phyloP scores from a whole-genome alignment of 2,113 vertebrate species.

The Eudyptes chrysolophus region DNA sequence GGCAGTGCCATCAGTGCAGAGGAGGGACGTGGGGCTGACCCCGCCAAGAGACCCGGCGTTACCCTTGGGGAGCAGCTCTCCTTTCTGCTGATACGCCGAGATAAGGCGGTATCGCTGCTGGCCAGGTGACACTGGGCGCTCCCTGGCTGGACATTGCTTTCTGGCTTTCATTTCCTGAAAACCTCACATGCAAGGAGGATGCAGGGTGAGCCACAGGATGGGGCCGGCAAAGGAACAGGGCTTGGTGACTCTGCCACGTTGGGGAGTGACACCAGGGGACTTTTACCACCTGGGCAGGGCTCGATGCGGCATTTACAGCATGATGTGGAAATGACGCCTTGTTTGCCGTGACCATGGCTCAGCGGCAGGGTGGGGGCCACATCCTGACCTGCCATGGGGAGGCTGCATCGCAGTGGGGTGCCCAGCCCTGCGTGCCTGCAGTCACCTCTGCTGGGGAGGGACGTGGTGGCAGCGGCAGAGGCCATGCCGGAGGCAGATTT shows the following conservation, averaged over 20 bases:
- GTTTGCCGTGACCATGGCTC: neutral
- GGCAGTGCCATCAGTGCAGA: neutral
- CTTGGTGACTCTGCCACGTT: neutral
- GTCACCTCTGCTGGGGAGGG: neutral
- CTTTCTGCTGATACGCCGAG: neutral
- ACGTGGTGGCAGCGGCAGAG: neutral
- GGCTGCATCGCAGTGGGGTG: neutral
- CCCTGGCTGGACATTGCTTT: rapidly evolving
- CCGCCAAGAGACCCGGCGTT: rapidly evolving
- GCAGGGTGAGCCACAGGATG: neutral
- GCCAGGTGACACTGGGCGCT: rapidly evolving
- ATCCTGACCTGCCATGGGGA: neutral
- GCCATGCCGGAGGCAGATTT: neutral
- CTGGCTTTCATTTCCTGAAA: neutral
- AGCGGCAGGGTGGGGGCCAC: rapidly evolving
- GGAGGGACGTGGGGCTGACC: neutral
- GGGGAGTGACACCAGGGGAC: neutral
- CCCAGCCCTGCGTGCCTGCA: neutral
- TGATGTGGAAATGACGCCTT: neutral
- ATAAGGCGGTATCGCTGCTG: neutral
- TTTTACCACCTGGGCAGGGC: neutral
- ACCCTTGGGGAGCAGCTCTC: neutral
- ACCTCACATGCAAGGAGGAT: neutral
- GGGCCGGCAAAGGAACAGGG: neutral
- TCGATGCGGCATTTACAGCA: neutral